Conservation (phyloP, 2,888 invertebrate species). For the Hylaea fasciaria region DNA sequence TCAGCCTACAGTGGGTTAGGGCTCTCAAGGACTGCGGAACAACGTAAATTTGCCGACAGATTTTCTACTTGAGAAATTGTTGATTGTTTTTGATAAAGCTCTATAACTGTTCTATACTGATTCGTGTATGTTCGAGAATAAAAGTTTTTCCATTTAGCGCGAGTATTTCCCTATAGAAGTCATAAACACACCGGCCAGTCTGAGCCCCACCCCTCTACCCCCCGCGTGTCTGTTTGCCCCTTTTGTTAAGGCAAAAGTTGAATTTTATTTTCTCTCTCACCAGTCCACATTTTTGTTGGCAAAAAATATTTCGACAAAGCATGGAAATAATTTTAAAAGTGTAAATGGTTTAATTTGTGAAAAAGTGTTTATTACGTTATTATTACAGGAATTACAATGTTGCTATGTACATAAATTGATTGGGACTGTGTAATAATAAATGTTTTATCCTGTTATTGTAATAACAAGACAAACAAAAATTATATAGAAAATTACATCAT, state of each 20-base stretch:
- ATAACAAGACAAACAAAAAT: too few species aligned
- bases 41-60: too few species aligned
- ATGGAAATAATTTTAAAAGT: slow-evolving; percentile 22
- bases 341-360: slow-evolving; percentile 1
- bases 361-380: too few species aligned
- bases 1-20: too few species aligned
- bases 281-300: slow-evolving; percentile 44
- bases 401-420: too few species aligned
- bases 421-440: too few species aligned
- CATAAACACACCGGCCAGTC: slow-evolving; percentile 74
- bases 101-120: slow-evolving; percentile 7
- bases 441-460: too few species aligned
- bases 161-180: slow-evolving; percentile 83
- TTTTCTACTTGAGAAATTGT: too few species aligned
- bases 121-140: slow-evolving; percentile 66
- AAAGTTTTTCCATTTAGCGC: slow-evolving; percentile 81
- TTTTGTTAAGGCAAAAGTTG: slow-evolving; percentile 57
- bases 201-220: slow-evolving; percentile 30
- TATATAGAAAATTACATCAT: too few species aligned
- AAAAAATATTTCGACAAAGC: slow-evolving; percentile 63
- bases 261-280: slow-evolving; percentile 67
- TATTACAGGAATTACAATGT: too few species aligned
- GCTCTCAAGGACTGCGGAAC: too few species aligned
- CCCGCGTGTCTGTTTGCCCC: slow-evolving; percentile 40
- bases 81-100: slow-evolving; percentile 1